Evolutionary conservation across 2,113 vertebrate genomes (phyloP).

Genomic region (Chaetodon trifascialis): DNA sequence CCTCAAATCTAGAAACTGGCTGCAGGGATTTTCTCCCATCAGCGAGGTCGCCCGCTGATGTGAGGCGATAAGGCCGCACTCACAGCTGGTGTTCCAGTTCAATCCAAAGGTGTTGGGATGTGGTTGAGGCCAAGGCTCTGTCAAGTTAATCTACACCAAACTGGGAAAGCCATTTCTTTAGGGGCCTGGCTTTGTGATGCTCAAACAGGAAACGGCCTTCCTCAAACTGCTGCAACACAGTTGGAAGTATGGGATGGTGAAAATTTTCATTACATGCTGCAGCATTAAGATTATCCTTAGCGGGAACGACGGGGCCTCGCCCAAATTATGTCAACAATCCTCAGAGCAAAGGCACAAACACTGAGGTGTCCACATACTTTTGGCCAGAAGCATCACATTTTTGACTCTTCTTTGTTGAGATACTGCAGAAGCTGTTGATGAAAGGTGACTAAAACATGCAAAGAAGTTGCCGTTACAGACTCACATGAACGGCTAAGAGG

Average conservation of each 20-base stretch:
- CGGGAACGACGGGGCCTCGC: too few relatives aligned
- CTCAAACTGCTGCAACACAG: neutral
- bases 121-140: neutral
- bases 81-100: too few relatives aligned
- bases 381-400: neutral
- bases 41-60: neutral
- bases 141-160: neutral
- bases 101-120: neutral
- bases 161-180: neutral
- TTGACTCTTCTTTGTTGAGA: neutral
- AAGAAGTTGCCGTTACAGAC: neutral
- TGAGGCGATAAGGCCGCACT: neutral
- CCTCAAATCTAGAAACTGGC: neutral
- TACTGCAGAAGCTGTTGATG: neutral
- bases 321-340: neutral
- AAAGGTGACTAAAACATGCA: neutral
- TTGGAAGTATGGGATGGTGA: neutral
- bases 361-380: neutral
- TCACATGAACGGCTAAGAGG: conserved; percentile 1
- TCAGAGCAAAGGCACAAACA: neutral
- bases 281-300: neutral
- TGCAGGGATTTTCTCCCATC: neutral
- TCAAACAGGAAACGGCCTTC: neutral
- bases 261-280: neutral
- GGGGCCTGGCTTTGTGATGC: neutral